phyloP scores from a whole-genome alignment of 2,113 vertebrate species.

The Aegithalos caudatus region DNA sequence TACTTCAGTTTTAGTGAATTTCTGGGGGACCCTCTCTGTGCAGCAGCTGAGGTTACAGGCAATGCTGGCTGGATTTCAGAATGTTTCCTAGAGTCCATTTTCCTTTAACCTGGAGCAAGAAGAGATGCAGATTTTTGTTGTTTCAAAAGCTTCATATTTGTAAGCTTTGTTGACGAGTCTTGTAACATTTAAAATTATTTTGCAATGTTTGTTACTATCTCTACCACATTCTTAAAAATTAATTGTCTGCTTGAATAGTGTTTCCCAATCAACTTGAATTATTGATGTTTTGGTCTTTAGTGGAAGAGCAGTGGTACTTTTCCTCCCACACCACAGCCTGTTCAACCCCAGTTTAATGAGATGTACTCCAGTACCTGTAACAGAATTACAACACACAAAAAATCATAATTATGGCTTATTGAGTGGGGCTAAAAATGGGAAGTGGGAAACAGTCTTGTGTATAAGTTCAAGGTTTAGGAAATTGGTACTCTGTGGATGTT shows the following conservation, averaged over 20 bases:
- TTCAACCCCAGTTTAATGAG: constrained; percentile 44
- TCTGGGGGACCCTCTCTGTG: accelerated
- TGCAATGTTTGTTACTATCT: constrained; percentile 54
- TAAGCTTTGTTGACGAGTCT: background rate
- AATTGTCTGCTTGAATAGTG: constrained; percentile 80
- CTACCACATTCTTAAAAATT: constrained; percentile 77
- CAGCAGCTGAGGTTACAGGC: background rate
- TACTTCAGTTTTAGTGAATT: background rate
- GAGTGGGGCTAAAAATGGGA: background rate
- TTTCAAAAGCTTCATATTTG: background rate
- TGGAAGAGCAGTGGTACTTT: constrained; percentile 63
- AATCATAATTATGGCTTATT: background rate
- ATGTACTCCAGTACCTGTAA: background rate
- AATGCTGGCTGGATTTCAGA: background rate
- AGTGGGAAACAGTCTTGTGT: background rate
- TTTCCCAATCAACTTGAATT: constrained; percentile 80
- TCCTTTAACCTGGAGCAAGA: background rate
- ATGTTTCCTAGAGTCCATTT: background rate
- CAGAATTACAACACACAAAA: background rate
- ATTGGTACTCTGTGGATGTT: background rate
- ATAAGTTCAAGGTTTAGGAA: background rate
- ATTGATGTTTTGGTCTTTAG: constrained; percentile 75
- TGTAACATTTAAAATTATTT: constrained; percentile 63
- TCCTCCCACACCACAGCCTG: constrained; percentile 52
- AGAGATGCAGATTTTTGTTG: background rate